A percentile compares a stretch with the other conserved stretches of the same genome.
phyloP scores from a whole-genome alignment of 1,140 invertebrate species.

The Orussus abietinus region DNA sequence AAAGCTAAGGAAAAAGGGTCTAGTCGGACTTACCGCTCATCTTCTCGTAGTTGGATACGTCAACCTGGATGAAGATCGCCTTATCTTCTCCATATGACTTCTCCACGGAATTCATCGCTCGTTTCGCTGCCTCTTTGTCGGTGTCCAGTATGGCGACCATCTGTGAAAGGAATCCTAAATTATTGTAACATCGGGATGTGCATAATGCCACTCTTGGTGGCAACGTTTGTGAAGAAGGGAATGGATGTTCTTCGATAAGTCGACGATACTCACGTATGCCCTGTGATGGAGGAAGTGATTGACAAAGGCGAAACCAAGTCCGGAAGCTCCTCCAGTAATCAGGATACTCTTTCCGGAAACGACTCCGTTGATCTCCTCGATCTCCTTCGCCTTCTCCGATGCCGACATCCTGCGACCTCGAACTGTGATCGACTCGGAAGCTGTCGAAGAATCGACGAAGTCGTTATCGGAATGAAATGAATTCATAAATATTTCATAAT shows the following conservation, averaged over 20 bases:
- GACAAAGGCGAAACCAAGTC: slow-evolving; percentile 50
- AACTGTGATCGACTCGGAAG: background rate
- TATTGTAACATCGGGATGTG: slow-evolving; percentile 1
- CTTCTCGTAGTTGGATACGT: slow-evolving; percentile 32
- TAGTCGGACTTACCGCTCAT: slow-evolving; percentile 25
- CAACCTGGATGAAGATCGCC: slow-evolving; percentile 32
- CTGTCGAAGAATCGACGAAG: background rate
- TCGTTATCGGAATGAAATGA: background rate
- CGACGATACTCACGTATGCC: slow-evolving; percentile 39
- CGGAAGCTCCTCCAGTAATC: slow-evolving; percentile 52
- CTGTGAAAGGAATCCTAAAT: slow-evolving; percentile 20
- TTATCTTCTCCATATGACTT: slow-evolving; percentile 33
- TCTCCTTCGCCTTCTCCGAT: slow-evolving; percentile 33
- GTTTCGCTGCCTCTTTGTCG: slow-evolving; percentile 22
- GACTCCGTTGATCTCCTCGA: slow-evolving; percentile 31
- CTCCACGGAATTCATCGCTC: slow-evolving; percentile 21
- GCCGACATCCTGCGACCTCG: slow-evolving; percentile 20
- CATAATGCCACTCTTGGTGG: slow-evolving; percentile 4
- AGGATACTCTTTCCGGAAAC: slow-evolving; percentile 47
- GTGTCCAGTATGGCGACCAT: slow-evolving; percentile 38
- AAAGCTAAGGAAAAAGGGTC: background rate
- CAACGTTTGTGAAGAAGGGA: background rate
- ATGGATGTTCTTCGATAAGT: background rate
- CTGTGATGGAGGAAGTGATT: slow-evolving; percentile 47
- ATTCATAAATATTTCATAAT: background rate